phyloP scores from a whole-genome alignment of 2,113 vertebrate species.

The Sylvilagus bachmani region DNA sequence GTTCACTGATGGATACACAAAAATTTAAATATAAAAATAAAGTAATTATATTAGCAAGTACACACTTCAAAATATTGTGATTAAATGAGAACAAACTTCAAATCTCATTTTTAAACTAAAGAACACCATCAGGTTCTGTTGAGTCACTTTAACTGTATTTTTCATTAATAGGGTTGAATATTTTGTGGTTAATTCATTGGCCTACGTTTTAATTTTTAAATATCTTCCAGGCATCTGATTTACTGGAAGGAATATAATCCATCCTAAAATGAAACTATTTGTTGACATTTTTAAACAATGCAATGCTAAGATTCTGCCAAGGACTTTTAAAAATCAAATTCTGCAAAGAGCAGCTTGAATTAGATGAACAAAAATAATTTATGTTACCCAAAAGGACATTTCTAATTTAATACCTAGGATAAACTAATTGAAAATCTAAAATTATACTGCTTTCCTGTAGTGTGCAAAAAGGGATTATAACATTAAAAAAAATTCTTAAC shows the following conservation, averaged over 20 bases:
- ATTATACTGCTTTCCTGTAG: conserved; percentile 83
- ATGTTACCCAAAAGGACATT: conserved; percentile 81
- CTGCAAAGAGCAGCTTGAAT: conserved; percentile 79
- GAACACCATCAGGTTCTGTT: conserved; percentile 72
- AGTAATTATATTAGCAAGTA: conserved; percentile 78
- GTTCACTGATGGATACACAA: not conserved
- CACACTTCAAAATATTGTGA: conserved; percentile 80
- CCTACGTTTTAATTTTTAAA: conserved; percentile 74
- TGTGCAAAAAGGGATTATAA: conserved; percentile 84
- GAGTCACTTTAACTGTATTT: conserved; percentile 79
- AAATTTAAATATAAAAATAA: conserved; percentile 82
- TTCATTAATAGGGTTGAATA: conserved; percentile 66
- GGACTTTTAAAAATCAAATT: conserved; percentile 81
- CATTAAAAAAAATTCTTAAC: conserved; percentile 83
- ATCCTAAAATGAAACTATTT: conserved; percentile 74
- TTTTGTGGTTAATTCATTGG: conserved; percentile 67
- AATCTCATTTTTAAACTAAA: conserved; percentile 82
- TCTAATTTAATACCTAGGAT: conserved; percentile 82
- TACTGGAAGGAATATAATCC: conserved; percentile 64
- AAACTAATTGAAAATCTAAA: conserved; percentile 88
- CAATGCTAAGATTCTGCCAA: conserved; percentile 77
- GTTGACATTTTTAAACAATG: conserved; percentile 82
- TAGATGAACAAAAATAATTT: conserved; percentile 81
- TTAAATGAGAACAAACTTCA: conserved; percentile 77
- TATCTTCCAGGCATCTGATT: conserved; percentile 78